phyloP scores from a whole-genome alignment of 2,113 vertebrate genomes.

The Sinocyclocheilus rhinocerous region DNA sequence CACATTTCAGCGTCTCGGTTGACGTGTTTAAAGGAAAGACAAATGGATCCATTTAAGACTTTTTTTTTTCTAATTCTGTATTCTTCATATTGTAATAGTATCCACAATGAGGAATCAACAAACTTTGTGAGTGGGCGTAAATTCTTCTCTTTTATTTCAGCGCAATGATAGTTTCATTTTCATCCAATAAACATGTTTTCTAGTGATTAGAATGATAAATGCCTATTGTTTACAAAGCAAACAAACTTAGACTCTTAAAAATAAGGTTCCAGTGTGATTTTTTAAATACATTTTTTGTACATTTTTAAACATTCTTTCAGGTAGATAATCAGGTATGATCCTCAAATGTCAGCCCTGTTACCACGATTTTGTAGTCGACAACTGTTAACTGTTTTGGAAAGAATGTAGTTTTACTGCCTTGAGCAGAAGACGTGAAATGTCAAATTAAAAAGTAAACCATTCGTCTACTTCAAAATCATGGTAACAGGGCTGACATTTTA shows the following conservation, averaged over 20 bases:
- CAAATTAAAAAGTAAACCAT: background rate
- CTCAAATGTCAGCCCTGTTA: background rate
- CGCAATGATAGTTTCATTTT: background rate
- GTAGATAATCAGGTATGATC: background rate
- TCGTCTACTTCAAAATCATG: background rate
- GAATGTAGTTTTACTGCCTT: background rate
- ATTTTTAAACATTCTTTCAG: background rate
- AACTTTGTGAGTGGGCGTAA: background rate
- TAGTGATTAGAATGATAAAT: background rate
- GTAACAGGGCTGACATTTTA: background rate
- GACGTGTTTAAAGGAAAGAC: slow-evolving; percentile 47
- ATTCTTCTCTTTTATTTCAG: background rate
- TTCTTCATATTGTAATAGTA: slow-evolving; percentile 18
- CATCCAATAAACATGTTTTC: background rate
- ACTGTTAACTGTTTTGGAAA: background rate
- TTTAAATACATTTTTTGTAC: background rate
- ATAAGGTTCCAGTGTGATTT: background rate
- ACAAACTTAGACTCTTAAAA: background rate
- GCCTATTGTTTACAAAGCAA: background rate
- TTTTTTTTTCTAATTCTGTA: slow-evolving; percentile 19
- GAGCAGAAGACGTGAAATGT: background rate
- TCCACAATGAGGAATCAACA: slow-evolving; percentile 6
- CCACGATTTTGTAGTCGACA: background rate
- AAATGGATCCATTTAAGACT: slow-evolving; percentile 42
- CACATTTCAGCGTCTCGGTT: slow-evolving; percentile 41